Base-by-base conservation (phyloP, 2,797 vertebrate genomes). In the Microtus obscurus region DNA sequence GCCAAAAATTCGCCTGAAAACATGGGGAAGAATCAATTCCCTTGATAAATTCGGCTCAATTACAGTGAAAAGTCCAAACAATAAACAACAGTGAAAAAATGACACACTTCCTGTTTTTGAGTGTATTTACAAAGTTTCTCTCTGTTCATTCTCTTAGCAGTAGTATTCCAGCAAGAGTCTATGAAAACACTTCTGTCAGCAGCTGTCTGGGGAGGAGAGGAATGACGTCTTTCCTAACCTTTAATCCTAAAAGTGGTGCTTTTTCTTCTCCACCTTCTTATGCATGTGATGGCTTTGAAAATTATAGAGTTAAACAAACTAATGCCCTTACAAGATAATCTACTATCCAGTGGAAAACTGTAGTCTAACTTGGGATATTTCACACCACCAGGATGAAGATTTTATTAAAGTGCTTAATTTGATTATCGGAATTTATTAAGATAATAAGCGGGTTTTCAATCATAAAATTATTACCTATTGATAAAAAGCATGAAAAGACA, bases 401-500 rank as follows among this genome's bases (percentile, higher is more conserved):
- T 94, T 85, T 86, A 87, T 79, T 89, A 87, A 31, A 63, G 2
- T 95, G 59, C 77, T 90, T 83, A 93, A 79, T 16, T 45, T 88
- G 27, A n/a, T 11, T 25, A 34, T 86, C 27, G 23, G 4, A 48
- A 21, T 83, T 90, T 93, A 29, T 74, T 96, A 89, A 96, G 93
- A 94, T 83, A 73, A 82, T 45, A 61, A 79, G 27, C 37, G 77
- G 9, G 3, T 88, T 92, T 48, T 96, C 90, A 37, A 93, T 43
- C 9, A 89, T 76, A 95, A 96, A 88, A 40, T 17, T 45, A 91
- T 65, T 40, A 43, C 27, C 12, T 71, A 27, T 48, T 34, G 37
- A 17, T n/a, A n/a, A n/a, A 74, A 51, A 95, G 81, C 17, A 65
- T 76, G 27, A 90, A 92, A 89, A 83, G 21, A 80, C 13, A 59